Conservation (phyloP, 2,888 invertebrate genomes). For the Volucella inanis region DNA sequence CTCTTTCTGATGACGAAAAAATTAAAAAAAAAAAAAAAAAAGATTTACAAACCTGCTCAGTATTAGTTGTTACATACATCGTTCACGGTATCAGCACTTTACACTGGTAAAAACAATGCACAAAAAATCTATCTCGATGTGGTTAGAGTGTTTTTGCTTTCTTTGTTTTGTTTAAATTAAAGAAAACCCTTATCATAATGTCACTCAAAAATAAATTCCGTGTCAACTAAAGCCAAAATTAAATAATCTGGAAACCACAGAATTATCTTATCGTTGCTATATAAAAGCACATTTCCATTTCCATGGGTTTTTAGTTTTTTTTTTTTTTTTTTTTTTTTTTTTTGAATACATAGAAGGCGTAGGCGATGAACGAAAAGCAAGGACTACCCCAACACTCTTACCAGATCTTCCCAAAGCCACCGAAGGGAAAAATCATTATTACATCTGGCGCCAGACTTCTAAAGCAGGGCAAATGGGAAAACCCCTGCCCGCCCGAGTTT, state of each 20-base stretch:
- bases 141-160: conserved; percentile 9
- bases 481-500: not conserved
- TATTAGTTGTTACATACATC: not conserved
- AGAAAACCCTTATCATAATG: conserved; percentile 28
- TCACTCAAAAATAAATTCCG: conserved; percentile 43
- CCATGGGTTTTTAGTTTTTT: not conserved
- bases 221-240: not conserved
- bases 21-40: not conserved
- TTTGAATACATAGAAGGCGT: not conserved
- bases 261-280: not conserved
- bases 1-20: not conserved
- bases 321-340: too few species aligned
- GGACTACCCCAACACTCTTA: conserved; percentile 60
- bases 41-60: not conserved
- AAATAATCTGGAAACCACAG: not conserved
- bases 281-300: conserved; percentile 9
- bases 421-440: conserved; percentile 42
- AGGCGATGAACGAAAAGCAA: conserved; percentile 21
- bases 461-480: conserved; percentile 7
- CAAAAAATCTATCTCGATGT: conserved; percentile 15
- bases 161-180: not conserved
- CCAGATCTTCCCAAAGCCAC: not conserved
- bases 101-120: conserved; percentile 26
- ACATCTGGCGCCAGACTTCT: conserved; percentile 61
- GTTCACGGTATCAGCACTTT: conserved; percentile 9